These are phyloP conservation scores for Blera fallax DNA, from an alignment of 2,888 invertebrate species.

Conservation along the genomic window DNA sequence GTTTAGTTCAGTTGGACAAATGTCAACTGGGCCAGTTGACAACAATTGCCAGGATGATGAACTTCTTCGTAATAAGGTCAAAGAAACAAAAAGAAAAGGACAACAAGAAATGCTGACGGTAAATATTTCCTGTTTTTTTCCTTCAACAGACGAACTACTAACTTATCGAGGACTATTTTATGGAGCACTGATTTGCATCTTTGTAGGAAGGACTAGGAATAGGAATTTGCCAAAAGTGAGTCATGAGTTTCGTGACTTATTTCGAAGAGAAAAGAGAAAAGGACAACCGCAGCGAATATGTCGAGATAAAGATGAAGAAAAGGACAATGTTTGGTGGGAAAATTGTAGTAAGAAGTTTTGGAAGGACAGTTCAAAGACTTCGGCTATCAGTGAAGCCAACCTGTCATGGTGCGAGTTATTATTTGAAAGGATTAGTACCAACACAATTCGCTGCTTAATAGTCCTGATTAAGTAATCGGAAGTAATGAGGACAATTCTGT, in stretches of 20 bases:
- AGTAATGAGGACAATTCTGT: too few species aligned
- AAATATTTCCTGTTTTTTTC: background rate
- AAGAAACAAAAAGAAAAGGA: background rate
- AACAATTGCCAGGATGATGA: slow-evolving; percentile 56
- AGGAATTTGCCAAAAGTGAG: slow-evolving; percentile 8
- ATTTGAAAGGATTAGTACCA: too few species aligned
- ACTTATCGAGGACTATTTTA: slow-evolving; percentile 16
- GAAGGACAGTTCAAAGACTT: too few species aligned
- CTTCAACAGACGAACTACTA: background rate
- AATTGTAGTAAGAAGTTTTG: too few species aligned
- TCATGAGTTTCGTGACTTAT: background rate
- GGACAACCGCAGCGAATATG: background rate
- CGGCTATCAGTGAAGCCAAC: too few species aligned
- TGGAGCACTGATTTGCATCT: slow-evolving; percentile 36
- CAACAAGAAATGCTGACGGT: slow-evolving; percentile 19
- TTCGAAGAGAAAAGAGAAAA: background rate
- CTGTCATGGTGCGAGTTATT: too few species aligned
- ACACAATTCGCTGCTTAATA: too few species aligned
- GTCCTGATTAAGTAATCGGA: too few species aligned
- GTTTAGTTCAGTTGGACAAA: slow-evolving; percentile 53
- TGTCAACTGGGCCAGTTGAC: slow-evolving; percentile 52
- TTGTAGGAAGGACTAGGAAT: background rate
- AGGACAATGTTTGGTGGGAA: too few species aligned
- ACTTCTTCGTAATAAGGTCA: slow-evolving; percentile 35
- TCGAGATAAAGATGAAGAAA: too few species aligned